These are phyloP conservation scores for Thunnus thynnus DNA, from an alignment of 2,113 vertebrate species.

Conservation along the genomic window DNA sequence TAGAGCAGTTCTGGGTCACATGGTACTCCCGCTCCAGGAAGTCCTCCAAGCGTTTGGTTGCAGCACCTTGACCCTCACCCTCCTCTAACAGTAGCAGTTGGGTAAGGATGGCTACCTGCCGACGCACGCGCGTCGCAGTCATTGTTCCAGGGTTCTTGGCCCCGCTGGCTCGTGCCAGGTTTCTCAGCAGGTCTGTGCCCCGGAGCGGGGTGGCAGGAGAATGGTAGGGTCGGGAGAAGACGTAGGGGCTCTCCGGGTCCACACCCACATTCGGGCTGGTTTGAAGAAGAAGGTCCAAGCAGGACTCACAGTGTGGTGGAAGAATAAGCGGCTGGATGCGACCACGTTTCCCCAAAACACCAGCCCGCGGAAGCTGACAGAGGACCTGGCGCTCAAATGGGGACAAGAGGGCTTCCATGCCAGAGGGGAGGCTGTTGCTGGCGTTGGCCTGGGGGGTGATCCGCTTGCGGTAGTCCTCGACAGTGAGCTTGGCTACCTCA, in stretches of 20 bases:
- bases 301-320: slow-evolving; percentile 83
- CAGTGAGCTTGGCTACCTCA: slow-evolving; percentile 85
- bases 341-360: slow-evolving; percentile 84
- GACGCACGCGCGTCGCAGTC: slow-evolving; percentile 80
- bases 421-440: slow-evolving; percentile 42
- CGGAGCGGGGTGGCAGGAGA: slow-evolving; percentile 85
- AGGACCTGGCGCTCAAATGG: slow-evolving; percentile 85
- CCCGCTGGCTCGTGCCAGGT: slow-evolving; percentile 82
- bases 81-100: slow-evolving; percentile 85
- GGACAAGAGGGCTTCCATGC: slow-evolving; percentile 79
- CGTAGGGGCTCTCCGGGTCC: slow-evolving; percentile 84
- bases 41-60: slow-evolving; percentile 80
- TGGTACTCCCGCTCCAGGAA: slow-evolving; percentile 86
- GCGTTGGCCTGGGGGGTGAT: slow-evolving; percentile 23
- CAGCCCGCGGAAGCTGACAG: slow-evolving; percentile 79
- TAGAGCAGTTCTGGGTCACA: slow-evolving; percentile 84
- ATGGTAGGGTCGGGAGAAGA: slow-evolving; percentile 86
- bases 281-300: slow-evolving; percentile 84
- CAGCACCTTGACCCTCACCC: slow-evolving; percentile 67
- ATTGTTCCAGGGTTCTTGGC: slow-evolving; percentile 81
- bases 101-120: slow-evolving; percentile 86
- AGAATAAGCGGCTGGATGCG: slow-evolving; percentile 84
- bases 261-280: slow-evolving; percentile 85
- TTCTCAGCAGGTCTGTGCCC: slow-evolving; percentile 85
- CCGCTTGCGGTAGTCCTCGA: slow-evolving; percentile 83